Conservation (phyloP, 2,113 vertebrate species). For the Choloepus hoffmanni region DNA sequence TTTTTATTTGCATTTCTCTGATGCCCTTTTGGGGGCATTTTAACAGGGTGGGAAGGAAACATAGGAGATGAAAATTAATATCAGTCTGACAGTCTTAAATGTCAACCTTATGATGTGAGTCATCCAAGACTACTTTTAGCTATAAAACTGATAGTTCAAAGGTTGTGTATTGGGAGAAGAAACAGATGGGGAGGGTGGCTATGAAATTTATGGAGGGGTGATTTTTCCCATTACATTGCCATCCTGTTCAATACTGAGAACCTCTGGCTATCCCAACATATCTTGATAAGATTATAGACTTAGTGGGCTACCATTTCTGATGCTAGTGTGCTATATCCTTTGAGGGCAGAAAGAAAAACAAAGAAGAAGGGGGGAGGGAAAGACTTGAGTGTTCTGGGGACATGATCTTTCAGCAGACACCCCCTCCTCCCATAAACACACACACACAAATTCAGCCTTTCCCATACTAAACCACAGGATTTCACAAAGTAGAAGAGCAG, state of each 20-base stretch:
- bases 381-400: background rate
- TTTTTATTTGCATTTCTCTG: too few relatives aligned
- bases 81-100: background rate
- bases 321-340: background rate
- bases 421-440: background rate
- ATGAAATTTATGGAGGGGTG: background rate
- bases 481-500: constrained; percentile 3
- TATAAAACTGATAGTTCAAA: background rate
- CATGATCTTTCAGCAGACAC: background rate
- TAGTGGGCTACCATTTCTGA: background rate
- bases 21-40: constrained; percentile 22
- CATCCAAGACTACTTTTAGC: background rate
- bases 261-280: background rate
- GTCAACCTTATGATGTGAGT: background rate
- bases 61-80: constrained; percentile 37
- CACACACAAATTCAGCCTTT: background rate
- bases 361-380: background rate
- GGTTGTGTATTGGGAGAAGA: background rate
- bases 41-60: constrained; percentile 38
- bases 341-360: background rate
- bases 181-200: background rate
- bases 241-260: background rate
- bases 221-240: background rate
- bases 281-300: background rate
- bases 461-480: background rate